Base-by-base conservation (phyloP, 2,113 vertebrate species). In the Erinaceus europaeus region DNA sequence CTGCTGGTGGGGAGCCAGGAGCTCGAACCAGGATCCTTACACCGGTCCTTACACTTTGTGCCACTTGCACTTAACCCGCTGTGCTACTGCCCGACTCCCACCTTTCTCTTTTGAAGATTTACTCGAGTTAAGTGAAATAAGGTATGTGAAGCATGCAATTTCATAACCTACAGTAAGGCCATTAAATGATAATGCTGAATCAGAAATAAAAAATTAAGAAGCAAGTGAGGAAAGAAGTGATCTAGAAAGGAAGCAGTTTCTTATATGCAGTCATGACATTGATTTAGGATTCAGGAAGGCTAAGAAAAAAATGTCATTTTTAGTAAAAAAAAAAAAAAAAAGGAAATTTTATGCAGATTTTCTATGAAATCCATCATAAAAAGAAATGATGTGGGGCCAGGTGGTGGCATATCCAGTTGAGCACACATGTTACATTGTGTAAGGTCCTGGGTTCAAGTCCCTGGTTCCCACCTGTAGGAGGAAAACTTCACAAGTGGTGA, bases 161-260 rank as follows among this genome's bases (percentile, higher is more conserved):
- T 46, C 21, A 9, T 48, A 78, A 46, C 18, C 69, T 42, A 20
- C 3, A 36, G 36, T 48, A 32, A 46, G 42, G 6, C 50, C 29
- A 18, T 62, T 29, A 59, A 73, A 36, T 50, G 52, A 29, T 20
- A 59, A 59, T 6, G 3, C 34, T 46, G 34, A 90, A n/a, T 67
- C 74, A 73, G 44, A 81, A 85, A 88, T 82, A 85, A 65, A 71
- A 75, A 20, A 15, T 15, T 10, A 55, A 77, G 36, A n/a, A 57
- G 15, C 52, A 75, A 32, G 11, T 13, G 59, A 89, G 32, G 48
- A 91, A 57, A 65, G 62, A 36, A 34, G 50, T 29, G 40, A 32
- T 55, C 50, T 25, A 8, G 17, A 62, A 69, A 75, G 52, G 21
- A 61, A 20, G 20, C 25, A 23, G 17, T 86, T 13, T 14, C 38